Conservation (phyloP, 2,113 vertebrate species). For the Dolichallabes microphthalmus region DNA sequence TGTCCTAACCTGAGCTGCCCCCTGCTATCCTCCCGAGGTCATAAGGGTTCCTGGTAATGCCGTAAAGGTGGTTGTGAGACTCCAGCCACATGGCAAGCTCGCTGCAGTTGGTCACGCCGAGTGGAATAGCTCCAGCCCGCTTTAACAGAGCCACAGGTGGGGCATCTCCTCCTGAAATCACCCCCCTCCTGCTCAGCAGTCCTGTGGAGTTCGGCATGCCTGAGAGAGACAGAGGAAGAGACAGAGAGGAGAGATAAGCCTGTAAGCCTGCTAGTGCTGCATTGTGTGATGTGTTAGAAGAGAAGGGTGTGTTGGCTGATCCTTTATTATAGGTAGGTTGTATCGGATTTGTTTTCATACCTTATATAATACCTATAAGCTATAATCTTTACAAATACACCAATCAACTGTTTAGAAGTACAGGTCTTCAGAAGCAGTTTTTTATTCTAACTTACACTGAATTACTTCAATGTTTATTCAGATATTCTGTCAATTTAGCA, state of each 20-base stretch:
- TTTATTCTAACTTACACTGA: neutral
- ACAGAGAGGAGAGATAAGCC: neutral
- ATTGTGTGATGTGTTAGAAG: neutral
- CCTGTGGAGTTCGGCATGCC: slow-evolving; percentile 83
- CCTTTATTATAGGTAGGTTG: neutral
- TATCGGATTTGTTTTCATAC: neutral
- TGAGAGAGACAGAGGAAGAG: slow-evolving; percentile 45
- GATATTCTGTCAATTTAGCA: no score
- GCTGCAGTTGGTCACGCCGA: slow-evolving; percentile 87
- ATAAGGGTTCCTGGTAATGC: slow-evolving; percentile 84
- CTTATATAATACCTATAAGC: no score
- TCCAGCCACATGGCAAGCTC: slow-evolving; percentile 91
- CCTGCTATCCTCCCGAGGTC: slow-evolving; percentile 79
- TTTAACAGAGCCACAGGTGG: slow-evolving; percentile 77
- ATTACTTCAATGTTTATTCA: neutral
- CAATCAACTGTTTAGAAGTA: neutral
- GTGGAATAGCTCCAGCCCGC: slow-evolving; percentile 82
- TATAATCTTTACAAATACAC: neutral
- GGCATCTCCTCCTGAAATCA: slow-evolving; percentile 73
- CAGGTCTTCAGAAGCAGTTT: neutral
- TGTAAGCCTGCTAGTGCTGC: neutral
- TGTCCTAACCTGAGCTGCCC: slow-evolving; percentile 83
- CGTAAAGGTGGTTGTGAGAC: slow-evolving; percentile 83
- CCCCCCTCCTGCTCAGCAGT: slow-evolving; percentile 68
- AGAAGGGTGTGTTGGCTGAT: neutral